Evolutionary conservation across 1,140 invertebrate genomes (phyloP).

Genomic region (Brachionus paranguensis): DNA sequence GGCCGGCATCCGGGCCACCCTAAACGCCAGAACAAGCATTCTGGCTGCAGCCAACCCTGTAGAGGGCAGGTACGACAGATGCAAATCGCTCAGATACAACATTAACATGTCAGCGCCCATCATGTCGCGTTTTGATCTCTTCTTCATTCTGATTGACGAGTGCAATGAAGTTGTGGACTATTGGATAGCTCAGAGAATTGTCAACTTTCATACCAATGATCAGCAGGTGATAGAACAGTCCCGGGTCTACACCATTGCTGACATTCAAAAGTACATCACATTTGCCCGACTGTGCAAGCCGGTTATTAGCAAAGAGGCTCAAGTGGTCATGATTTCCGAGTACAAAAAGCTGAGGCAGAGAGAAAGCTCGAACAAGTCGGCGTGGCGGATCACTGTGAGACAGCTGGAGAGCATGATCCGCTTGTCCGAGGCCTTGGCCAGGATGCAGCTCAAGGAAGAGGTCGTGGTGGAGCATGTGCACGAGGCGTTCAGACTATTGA

Average conservation of each 20-base stretch:
- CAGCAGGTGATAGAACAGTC: slow-evolving; percentile 51
- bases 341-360: slow-evolving; percentile 79
- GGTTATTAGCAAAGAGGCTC: slow-evolving; percentile 65
- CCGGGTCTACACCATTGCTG: slow-evolving; percentile 71
- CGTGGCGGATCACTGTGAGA: slow-evolving; percentile 84
- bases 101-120: slow-evolving; percentile 87
- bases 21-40: slow-evolving; percentile 95
- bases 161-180: slow-evolving; percentile 88
- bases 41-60: slow-evolving; percentile 96
- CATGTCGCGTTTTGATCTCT: slow-evolving; percentile 97
- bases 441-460: slow-evolving; percentile 84
- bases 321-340: slow-evolving; percentile 75
- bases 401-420: slow-evolving; percentile 95
- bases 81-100: slow-evolving; percentile 90
- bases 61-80: slow-evolving; percentile 85
- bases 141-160: slow-evolving; percentile 94
- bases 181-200: slow-evolving; percentile 88
- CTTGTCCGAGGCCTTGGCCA: slow-evolving; percentile 88
- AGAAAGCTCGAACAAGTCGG: slow-evolving; percentile 67
- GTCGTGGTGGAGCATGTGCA: slow-evolving; percentile 80
- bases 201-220: slow-evolving; percentile 76
- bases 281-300: slow-evolving; percentile 96
- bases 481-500: slow-evolving; percentile 87
- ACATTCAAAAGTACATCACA: slow-evolving; percentile 85
- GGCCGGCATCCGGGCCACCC: slow-evolving; percentile 88